Conservation (phyloP, 2,113 vertebrate genomes). For the Craseonycteris thonglongyai region DNA sequence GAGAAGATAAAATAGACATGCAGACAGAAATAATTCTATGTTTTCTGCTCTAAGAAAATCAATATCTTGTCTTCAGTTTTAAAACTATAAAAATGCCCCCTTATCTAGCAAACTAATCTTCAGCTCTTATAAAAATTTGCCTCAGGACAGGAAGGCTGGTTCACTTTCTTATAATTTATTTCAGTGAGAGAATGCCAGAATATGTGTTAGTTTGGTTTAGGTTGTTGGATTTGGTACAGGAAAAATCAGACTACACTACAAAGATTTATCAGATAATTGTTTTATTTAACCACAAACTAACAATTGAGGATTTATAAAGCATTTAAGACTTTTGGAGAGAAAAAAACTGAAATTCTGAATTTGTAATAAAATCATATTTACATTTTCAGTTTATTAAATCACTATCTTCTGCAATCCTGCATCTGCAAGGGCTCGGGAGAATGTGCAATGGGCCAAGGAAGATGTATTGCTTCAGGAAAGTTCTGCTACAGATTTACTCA, state of each 20-base stretch:
- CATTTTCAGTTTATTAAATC: conserved; percentile 31
- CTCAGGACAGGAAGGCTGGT: conserved; percentile 25
- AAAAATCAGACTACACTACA: conserved; percentile 60
- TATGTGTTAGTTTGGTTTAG: conserved; percentile 64
- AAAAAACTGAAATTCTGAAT: conserved; percentile 17
- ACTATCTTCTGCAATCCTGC: not conserved
- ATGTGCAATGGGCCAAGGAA: not conserved
- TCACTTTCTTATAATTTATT: conserved; percentile 50
- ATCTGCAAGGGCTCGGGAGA: not conserved
- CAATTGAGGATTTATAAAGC: conserved; percentile 53
- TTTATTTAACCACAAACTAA: conserved; percentile 68
- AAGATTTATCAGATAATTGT: conserved; percentile 69
- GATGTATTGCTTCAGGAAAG: not conserved
- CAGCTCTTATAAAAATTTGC: conserved; percentile 27
- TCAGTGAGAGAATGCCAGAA: conserved; percentile 51
- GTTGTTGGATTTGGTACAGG: conserved; percentile 63
- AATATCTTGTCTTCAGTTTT: conserved; percentile 30
- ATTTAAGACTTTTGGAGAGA: conserved; percentile 41
- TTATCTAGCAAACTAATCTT: conserved; percentile 55
- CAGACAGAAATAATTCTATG: not conserved
- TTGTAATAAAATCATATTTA: conserved; percentile 28
- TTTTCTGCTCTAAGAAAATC: conserved; percentile 41
- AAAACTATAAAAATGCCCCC: conserved; percentile 22
- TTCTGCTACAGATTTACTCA: not conserved
- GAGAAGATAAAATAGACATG: not conserved